Percentiles rank a stretch among this genome's conserved stretches.
phyloP scores from a whole-genome alignment of 2,888 invertebrate genomes.

The Xanthia icteritia region DNA sequence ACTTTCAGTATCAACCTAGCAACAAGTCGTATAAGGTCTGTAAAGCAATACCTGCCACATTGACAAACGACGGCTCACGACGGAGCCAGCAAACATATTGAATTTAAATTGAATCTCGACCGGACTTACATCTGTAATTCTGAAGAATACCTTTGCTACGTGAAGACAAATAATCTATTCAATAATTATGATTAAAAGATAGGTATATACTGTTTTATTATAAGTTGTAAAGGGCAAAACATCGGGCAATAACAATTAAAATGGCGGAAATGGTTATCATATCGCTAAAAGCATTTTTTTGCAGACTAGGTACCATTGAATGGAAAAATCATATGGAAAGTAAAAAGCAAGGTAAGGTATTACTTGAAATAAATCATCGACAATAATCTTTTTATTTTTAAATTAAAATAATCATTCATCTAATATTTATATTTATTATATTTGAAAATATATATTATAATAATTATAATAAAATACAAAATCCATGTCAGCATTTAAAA shows the following conservation, averaged over 20 bases:
- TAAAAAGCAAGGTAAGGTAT: not conserved
- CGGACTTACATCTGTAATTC: slow-evolving; percentile 22
- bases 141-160: not conserved
- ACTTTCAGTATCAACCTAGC: not conserved
- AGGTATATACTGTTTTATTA: no score
- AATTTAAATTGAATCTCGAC: slow-evolving; percentile 60
- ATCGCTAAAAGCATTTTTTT: not conserved
- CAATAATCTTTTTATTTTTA: not conserved
- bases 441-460: no score
- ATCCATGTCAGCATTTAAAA: no score
- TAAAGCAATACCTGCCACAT: slow-evolving; percentile 45
- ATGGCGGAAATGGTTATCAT: not conserved
- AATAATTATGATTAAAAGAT: not conserved
- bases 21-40: slow-evolving; percentile 19
- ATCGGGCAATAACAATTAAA: not conserved
- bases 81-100: slow-evolving; percentile 49
- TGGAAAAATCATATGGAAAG: not conserved
- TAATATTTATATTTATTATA: no score
- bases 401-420: not conserved
- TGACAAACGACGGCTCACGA: slow-evolving; percentile 44
- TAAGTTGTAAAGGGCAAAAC: no score
- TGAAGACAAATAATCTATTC: not conserved
- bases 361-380: not conserved
- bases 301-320: not conserved
- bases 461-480: no score